Conservation (phyloP, 2,888 invertebrate species). For the Eilema griseolum region DNA sequence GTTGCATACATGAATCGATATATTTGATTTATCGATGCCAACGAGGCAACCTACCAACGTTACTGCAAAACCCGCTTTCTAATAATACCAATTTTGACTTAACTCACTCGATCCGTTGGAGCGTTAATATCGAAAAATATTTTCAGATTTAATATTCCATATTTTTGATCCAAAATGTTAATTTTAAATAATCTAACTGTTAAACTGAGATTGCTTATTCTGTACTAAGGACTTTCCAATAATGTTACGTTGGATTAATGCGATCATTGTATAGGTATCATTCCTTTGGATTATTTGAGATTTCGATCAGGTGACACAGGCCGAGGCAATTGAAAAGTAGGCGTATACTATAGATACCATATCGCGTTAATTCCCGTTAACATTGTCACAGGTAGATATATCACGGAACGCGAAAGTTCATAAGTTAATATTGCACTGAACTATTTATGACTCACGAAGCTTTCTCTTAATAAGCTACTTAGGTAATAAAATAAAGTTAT, state of each 20-base stretch:
- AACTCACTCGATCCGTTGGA: neutral
- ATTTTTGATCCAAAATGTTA: neutral
- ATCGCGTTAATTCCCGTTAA: too few relatives aligned
- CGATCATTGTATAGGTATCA: too few relatives aligned
- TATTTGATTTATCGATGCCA: neutral
- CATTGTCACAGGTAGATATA: too few relatives aligned
- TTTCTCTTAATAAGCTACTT: neutral
- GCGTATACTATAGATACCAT: too few relatives aligned
- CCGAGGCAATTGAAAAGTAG: too few relatives aligned
- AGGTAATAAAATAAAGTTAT: neutral
- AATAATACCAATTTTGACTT: neutral
- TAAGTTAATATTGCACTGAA: neutral
- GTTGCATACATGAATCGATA: conserved; percentile 2
- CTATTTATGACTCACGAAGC: neutral
- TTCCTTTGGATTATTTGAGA: too few relatives aligned
- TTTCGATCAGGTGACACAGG: too few relatives aligned
- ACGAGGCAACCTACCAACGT: neutral
- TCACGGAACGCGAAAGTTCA: neutral
- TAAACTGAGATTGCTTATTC: too few relatives aligned
- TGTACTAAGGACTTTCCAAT: too few relatives aligned
- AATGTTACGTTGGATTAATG: too few relatives aligned
- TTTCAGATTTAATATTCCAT: neutral
- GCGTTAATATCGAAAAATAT: neutral
- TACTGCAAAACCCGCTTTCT: neutral
- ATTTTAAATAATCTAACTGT: too few relatives aligned